Evolutionary conservation across 2,797 vertebrate genomes (phyloP).

Genomic region (Lepilemur septentrionalis): DNA sequence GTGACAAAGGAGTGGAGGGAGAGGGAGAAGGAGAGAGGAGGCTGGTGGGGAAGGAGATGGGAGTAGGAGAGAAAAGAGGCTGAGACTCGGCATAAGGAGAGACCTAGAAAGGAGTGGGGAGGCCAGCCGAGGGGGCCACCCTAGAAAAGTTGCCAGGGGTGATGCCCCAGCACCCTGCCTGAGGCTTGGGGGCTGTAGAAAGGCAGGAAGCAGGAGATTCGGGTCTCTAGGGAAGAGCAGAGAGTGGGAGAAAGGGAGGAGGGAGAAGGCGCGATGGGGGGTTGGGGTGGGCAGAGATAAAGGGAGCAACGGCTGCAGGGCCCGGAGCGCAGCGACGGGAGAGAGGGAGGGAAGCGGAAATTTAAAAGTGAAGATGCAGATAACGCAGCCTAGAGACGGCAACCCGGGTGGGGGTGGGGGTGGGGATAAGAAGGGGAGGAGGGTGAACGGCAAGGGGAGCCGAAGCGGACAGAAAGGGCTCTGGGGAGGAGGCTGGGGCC

Average conservation of each 20-base stretch:
- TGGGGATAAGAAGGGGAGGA: conserved; percentile 3
- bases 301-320: conserved; percentile 57
- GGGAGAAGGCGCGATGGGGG: neutral
- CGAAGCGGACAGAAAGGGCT: conserved; percentile 13
- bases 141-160: neutral
- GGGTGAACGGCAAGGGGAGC: neutral
- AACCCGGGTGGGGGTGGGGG: conserved; percentile 7
- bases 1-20: neutral
- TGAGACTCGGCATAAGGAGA: neutral
- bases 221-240: conserved; percentile 59
- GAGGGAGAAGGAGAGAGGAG: neutral
- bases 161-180: neutral
- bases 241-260: conserved; percentile 28
- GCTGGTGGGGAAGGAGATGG: neutral
- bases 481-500: neutral
- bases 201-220: neutral
- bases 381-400: conserved; percentile 80
- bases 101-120: neutral
- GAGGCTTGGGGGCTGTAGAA: neutral
- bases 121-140: neutral
- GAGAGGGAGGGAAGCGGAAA: conserved; percentile 80
- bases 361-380: conserved; percentile 83
- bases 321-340: conserved; percentile 70
- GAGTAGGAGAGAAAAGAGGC: neutral
- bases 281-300: conserved; percentile 57